phyloP scores from a whole-genome alignment of 2,797 vertebrate genomes.

The Astyanax mexicanus region DNA sequence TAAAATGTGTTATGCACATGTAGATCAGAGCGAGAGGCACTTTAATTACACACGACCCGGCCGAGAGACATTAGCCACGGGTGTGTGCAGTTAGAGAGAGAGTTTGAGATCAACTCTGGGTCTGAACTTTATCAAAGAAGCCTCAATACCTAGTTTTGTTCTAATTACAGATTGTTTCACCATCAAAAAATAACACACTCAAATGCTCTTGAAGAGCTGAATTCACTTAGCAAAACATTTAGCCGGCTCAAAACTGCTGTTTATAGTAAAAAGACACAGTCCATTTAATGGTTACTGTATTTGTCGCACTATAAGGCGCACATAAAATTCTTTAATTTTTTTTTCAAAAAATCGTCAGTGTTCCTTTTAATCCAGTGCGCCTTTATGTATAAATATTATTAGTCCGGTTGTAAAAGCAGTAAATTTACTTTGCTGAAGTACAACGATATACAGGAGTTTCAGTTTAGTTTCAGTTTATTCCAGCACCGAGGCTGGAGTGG shows the following conservation, averaged over 20 bases:
- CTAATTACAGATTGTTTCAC: constrained; percentile 39
- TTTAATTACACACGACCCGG: constrained; percentile 71
- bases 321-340: no score
- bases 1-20: constrained; percentile 76
- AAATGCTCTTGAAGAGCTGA: background rate
- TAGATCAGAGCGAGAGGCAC: constrained; percentile 72
- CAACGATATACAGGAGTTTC: no score
- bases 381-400: no score
- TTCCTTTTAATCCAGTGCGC: no score
- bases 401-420: no score
- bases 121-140: constrained; percentile 62
- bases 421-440: no score
- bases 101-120: constrained; percentile 53
- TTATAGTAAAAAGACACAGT: constrained; percentile 38
- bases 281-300: background rate
- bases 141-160: constrained; percentile 38
- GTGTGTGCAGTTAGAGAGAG: constrained; percentile 54
- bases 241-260: constrained; percentile 9
- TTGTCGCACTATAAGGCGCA: no score
- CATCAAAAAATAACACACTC: constrained; percentile 2
- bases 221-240: background rate
- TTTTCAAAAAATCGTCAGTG: no score
- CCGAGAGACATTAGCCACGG: constrained; percentile 67
- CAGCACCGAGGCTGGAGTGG: no score
- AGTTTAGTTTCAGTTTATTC: no score